phyloP scores from a whole-genome alignment of 2,888 invertebrate species.

The Nymphalis urticae region DNA sequence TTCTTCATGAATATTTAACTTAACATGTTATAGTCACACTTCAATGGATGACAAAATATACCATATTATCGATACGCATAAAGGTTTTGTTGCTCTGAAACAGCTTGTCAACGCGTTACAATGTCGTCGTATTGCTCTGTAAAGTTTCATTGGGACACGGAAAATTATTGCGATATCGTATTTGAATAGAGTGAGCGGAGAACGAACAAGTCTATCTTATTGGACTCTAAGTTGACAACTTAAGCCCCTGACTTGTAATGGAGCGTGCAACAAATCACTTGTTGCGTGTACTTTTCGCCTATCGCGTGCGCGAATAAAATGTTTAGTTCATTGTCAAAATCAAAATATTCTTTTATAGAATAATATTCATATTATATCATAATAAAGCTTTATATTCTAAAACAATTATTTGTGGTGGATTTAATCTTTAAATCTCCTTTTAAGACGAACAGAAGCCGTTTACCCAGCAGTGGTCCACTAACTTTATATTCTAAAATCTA shows the following conservation, averaged over 20 bases:
- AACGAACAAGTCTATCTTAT: conserved; percentile 43
- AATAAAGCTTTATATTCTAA: no score
- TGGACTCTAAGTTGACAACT: conserved; percentile 42
- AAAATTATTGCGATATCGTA: conserved; percentile 39
- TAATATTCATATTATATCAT: neutral
- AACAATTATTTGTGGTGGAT: no score
- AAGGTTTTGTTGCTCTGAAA: conserved; percentile 13
- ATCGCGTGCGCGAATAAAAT: conserved; percentile 24
- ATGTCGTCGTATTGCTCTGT: conserved; percentile 18
- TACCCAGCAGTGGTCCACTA: no score
- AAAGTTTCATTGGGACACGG: conserved; percentile 26
- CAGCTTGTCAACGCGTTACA: conserved; percentile 14
- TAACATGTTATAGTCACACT: neutral
- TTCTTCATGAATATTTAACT: conserved; percentile 11
- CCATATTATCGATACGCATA: conserved; percentile 8
- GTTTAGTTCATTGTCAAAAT: neutral
- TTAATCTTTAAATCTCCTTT: no score
- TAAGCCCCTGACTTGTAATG: conserved; percentile 39
- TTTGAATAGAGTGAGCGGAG: conserved; percentile 40
- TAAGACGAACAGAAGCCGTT: no score
- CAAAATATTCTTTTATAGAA: neutral
- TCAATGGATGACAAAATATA: conserved; percentile 25
- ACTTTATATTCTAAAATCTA: no score
- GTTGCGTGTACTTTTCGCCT: conserved; percentile 37
- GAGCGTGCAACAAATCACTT: conserved; percentile 38